Percentiles rank a stretch among this genome's conserved stretches.
These are phyloP conservation scores for Thunnus thynnus DNA, from an alignment of 2,113 vertebrate genomes.

Conservation along the genomic window DNA sequence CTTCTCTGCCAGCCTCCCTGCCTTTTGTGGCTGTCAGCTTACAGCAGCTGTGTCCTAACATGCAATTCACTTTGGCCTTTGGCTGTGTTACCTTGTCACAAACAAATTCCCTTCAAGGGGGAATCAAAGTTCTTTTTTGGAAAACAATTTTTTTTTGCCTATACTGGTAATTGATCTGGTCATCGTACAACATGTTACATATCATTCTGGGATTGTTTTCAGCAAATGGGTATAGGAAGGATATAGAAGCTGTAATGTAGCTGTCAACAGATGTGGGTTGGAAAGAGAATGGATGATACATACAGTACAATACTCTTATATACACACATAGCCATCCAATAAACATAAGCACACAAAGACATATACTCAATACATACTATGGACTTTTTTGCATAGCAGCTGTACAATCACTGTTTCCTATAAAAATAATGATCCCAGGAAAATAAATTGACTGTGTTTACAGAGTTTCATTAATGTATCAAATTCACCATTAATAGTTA, in stretches of 20 bases:
- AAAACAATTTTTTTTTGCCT: background rate
- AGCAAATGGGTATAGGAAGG: slow-evolving; percentile 10
- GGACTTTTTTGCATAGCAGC: background rate
- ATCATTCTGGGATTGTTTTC: slow-evolving; percentile 33
- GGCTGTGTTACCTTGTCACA: slow-evolving; percentile 18
- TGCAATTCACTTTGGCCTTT: slow-evolving; percentile 15
- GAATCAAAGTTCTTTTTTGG: background rate
- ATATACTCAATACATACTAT: background rate
- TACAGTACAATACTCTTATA: background rate
- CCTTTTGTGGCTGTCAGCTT: slow-evolving; percentile 7
- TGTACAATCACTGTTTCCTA: no score
- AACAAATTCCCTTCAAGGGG: slow-evolving; percentile 22
- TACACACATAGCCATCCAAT: background rate
- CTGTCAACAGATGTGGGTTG: slow-evolving; percentile 14
- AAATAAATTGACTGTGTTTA: background rate
- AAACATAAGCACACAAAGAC: background rate
- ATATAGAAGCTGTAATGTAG: slow-evolving; percentile 16
- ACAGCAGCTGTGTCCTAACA: slow-evolving; percentile 22
- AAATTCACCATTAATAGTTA: background rate
- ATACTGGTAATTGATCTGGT: slow-evolving; percentile 5
- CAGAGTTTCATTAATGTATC: background rate
- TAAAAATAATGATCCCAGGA: background rate
- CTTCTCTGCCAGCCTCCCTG: background rate
- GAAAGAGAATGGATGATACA: background rate
- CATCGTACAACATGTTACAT: background rate